Conservation (phyloP, 2,888 invertebrate genomes). For the Diarsia dahlii region DNA sequence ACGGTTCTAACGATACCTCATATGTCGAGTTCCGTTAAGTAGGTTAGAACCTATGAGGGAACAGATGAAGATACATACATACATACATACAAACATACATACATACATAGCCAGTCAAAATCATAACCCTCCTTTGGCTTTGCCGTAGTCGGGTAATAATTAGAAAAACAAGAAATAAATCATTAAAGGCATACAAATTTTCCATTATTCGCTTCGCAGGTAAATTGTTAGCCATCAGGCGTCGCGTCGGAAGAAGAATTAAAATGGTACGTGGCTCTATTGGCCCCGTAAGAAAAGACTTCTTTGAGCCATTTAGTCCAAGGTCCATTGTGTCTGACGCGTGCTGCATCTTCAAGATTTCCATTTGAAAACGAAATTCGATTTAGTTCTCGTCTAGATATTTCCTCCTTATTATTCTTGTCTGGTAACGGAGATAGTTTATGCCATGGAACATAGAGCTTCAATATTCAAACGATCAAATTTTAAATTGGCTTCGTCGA, state of each 20-base stretch:
- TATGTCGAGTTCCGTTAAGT: too few relatives aligned
- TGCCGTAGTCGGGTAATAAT: too few relatives aligned
- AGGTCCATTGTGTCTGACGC: conserved; percentile 48
- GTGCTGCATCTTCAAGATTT: conserved; percentile 59
- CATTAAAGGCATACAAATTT: conserved; percentile 28
- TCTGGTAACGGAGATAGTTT: conserved; percentile 23
- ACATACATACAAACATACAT: too few relatives aligned
- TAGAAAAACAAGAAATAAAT: conserved; percentile 34
- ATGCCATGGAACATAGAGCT: conserved; percentile 19
- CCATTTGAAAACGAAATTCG: conserved; percentile 54
- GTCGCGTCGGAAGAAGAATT: conserved; percentile 31
- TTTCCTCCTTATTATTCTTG: conserved; percentile 38
- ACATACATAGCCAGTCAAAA: too few relatives aligned
- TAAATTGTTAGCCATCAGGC: conserved; percentile 16
- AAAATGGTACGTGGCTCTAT: conserved; percentile 38
- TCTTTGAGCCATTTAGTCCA: conserved; percentile 45
- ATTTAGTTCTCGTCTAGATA: conserved; percentile 40
- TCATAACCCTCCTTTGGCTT: too few relatives aligned
- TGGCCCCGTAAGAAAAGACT: conserved; percentile 40
- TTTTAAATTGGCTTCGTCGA: conserved; percentile 32
- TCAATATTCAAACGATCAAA: conserved; percentile 32
- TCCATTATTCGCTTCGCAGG: conserved; percentile 33
- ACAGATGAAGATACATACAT: too few relatives aligned
- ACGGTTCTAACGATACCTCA: too few relatives aligned
- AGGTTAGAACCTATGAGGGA: too few relatives aligned